These are phyloP conservation scores for Graptemys geographica DNA, from an alignment of 2,797 vertebrate genomes.

Conservation along the genomic window DNA sequence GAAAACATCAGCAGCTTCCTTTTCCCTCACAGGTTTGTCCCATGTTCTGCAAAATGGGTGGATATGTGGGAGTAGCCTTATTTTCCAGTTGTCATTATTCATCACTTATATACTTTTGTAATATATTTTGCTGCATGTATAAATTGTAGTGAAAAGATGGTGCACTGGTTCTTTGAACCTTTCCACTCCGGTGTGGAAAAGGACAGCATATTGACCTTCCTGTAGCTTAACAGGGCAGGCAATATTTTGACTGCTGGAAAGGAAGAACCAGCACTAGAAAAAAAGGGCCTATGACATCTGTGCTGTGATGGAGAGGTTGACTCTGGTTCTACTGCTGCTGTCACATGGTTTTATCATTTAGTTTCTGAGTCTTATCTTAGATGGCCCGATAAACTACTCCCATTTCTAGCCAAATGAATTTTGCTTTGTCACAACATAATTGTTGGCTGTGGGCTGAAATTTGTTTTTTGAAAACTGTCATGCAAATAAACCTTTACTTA, in stretches of 20 bases:
- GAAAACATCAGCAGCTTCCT: neutral
- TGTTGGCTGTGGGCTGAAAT: accelerated
- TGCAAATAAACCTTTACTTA: neutral
- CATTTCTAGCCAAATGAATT: neutral
- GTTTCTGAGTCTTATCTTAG: neutral
- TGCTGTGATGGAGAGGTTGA: neutral
- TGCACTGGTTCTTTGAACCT: neutral
- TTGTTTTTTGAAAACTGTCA: neutral
- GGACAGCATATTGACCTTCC: neutral
- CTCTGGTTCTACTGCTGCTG: neutral
- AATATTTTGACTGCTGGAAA: neutral
- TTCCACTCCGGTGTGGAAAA: neutral
- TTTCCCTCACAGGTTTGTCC: accelerated
- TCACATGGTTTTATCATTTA: neutral
- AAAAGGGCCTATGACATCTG: neutral
- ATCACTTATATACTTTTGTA: neutral
- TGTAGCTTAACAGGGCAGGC: neutral
- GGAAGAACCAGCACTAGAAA: neutral
- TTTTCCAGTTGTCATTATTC: neutral
- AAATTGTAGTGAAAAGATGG: neutral
- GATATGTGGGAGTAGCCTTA: neutral
- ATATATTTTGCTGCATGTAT: neutral
- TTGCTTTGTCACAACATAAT: neutral
- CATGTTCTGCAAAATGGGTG: neutral
- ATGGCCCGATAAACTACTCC: neutral